Base-by-base conservation (phyloP, 2,888 invertebrate genomes). In the Patella caerulea region DNA sequence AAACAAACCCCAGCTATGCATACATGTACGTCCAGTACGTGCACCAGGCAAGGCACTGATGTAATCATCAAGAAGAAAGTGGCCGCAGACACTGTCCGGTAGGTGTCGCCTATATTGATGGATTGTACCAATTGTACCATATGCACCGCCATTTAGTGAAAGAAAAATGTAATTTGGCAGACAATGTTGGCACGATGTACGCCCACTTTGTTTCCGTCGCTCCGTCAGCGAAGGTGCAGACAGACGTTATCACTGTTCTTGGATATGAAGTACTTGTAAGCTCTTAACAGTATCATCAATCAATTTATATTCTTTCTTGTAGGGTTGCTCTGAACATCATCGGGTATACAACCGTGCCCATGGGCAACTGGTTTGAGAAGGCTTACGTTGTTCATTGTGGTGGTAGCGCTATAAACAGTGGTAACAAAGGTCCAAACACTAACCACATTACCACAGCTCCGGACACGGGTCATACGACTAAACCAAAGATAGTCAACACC, bases 321-420 rank as follows among this genome's bases (percentile, higher is more conserved):
- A 86, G 86, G 55, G 52, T 85, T 17, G 85, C 84, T 12, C 17
- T 85, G 9, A 86, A 86, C 72, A 73, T 86, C 0, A 82, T 86
- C 24, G 83, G 85, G 14, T 70, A 54, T 17, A 77, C 79, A 5
- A 79, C 81, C 0, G 45, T 85, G 17, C 86, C 86, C 9, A 15
- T 19, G 65, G n/a, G 14, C 29, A 17, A 19, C 17, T 81, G 79
- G 82, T 65, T 79, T 11, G 72, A 78, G 4, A 59, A 76, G 24
- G 80, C 82, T 3, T 80, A 79, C 73, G 34, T 73, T 12, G 80
- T 80, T 4, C 71, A 73, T 34, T 82, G 82, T 73, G 80, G 80
- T 59, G 80, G 82, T 15, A 75, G 79, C 45, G 55, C 54, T n/a
- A 34, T 78, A 71, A 52, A 19, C 76, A 71, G 81, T 73, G 79